Evolutionary conservation across 2,113 vertebrate species (phyloP).

Genomic region (Xiphophorus couchianus): DNA sequence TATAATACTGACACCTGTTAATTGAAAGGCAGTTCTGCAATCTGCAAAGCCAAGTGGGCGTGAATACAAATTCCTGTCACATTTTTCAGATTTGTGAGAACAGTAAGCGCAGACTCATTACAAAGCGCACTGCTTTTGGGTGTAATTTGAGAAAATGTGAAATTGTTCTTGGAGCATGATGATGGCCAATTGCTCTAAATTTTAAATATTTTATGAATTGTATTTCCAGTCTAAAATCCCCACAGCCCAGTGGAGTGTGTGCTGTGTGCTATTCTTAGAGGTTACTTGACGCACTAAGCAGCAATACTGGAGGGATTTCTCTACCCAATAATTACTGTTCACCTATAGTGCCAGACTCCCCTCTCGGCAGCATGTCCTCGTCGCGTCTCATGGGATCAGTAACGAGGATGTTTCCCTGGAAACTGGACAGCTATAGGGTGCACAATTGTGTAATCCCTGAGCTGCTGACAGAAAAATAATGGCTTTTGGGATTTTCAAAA

Average conservation of each 20-base stretch:
- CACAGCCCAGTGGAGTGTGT: slow-evolving; percentile 10
- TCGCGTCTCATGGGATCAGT: slow-evolving; percentile 55
- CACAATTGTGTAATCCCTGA: slow-evolving; percentile 71
- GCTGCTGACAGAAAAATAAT: slow-evolving; percentile 64
- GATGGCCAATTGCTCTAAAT: background rate
- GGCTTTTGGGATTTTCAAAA: slow-evolving; percentile 53
- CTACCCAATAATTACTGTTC: slow-evolving; percentile 63
- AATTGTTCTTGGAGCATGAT: background rate
- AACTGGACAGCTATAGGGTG: slow-evolving; percentile 71
- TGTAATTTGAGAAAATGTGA: no score
- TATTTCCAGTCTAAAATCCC: slow-evolving; percentile 14
- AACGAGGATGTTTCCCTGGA: slow-evolving; percentile 77
- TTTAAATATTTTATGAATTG: background rate
- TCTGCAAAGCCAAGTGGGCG: no score
- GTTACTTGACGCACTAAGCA: slow-evolving; percentile 62
- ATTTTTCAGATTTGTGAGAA: no score
- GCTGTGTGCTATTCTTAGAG: slow-evolving; percentile 54
- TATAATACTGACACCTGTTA: no score
- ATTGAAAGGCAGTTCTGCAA: no score
- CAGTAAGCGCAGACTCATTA: no score
- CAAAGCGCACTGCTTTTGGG: no score
- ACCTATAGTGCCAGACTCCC: slow-evolving; percentile 62
- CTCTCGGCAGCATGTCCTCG: slow-evolving; percentile 57
- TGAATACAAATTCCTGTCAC: no score
- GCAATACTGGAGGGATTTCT: slow-evolving; percentile 62